Percentiles rank a stretch among this genome's conserved stretches.
phyloP scores from a whole-genome alignment of 2,797 vertebrate species.

The Premnoplex brunnescens region DNA sequence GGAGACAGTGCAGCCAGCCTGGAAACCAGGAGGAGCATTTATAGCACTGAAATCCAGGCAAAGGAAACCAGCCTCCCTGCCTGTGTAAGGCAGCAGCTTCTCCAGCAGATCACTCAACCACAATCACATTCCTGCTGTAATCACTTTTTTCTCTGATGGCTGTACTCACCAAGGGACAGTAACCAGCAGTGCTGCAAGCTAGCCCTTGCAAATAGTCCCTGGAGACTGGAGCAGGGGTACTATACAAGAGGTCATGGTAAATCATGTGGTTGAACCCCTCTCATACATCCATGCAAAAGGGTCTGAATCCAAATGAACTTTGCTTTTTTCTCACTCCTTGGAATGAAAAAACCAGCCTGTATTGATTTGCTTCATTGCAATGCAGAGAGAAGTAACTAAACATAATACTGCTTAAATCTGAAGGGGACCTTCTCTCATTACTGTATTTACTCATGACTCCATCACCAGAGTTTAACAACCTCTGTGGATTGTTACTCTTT shows the following conservation, averaged over 20 bases:
- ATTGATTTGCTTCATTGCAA: background rate
- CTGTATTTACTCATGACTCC: background rate
- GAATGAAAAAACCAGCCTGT: background rate
- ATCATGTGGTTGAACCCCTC: background rate
- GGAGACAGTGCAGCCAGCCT: background rate
- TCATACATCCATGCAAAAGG: background rate
- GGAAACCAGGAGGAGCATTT: background rate
- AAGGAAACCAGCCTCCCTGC: background rate
- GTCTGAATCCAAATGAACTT: background rate
- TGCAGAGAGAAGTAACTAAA: background rate
- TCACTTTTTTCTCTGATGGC: background rate
- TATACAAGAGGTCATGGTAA: background rate
- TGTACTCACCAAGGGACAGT: background rate
- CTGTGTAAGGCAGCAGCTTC: background rate
- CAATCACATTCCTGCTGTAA: background rate
- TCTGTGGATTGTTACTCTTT: background rate
- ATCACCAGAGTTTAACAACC: background rate
- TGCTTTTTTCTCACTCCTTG: background rate
- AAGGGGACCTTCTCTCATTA: background rate
- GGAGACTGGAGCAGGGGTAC: background rate
- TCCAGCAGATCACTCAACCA: background rate
- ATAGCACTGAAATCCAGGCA: background rate
- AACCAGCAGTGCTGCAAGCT: background rate
- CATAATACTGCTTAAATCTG: background rate
- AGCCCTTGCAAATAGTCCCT: background rate